Base-by-base conservation (phyloP, 2,888 invertebrate genomes). In the Hedya salicella region DNA sequence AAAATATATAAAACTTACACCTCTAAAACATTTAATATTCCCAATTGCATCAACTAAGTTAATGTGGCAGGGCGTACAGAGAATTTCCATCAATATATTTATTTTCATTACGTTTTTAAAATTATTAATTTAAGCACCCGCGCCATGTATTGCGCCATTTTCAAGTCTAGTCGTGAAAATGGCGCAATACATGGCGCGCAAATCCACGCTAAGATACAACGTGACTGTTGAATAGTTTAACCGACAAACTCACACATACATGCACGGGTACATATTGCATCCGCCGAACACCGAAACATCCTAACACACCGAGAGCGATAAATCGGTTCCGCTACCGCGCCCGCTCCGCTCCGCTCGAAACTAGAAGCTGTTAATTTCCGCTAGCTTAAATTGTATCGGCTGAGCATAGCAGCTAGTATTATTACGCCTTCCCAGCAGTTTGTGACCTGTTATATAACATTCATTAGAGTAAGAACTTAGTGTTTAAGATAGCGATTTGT, bases 321-420 rank as follows among this genome's bases (percentile, higher is more conserved):
- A 87, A 87, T 88, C 81, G 79, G 75, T 70, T 72, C 65, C 78
- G 75, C 79, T 70, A 74, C 71, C 68, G 73, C 72, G 69, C 50
- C 72, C 73, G 72, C 79, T 79, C 76, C 73, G 78, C 79, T 80
- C 72, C 74, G 75, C 79, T 79, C 72, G 73, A 50, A 78, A 79
- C 85, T 84, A 81, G 84, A 80, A 84, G 86, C 87, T 87, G 88
- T 90, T 91, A 90, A 91, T 91, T 91, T 91, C 91, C 91, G 91
- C 86, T 79, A 76, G 85, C 84, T 84, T 66, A 66, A 66, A 66
- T 66, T 88, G 88, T 89, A 89, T 88, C 86, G 86, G 77, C 79
- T 79, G 81, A 84, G 86, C 83, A 77, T 78, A 77, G 85, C 79
- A 76, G 78, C 81, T 75, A 75, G 86, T 85, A 88, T 89, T 91